Conservation (phyloP, 2,888 invertebrate species). For the Trypoxylon attenuatum region DNA sequence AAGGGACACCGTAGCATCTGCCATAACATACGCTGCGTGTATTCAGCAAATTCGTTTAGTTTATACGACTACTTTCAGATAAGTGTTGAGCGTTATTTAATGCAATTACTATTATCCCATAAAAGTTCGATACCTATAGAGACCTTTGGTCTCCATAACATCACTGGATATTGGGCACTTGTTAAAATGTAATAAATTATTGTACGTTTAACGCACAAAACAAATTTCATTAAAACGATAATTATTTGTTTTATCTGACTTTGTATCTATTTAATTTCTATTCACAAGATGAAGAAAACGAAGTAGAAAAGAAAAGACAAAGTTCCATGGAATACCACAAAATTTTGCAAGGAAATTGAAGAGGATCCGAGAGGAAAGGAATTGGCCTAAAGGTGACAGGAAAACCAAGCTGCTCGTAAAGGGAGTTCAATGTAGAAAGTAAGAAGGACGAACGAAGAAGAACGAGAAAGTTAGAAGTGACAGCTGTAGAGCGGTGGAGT, state of each 20-base stretch:
- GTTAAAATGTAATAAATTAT: too few species aligned
- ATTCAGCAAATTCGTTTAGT: neutral
- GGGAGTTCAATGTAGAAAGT: neutral
- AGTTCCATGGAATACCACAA: too few species aligned
- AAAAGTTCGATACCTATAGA: too few species aligned
- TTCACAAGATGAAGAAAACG: too few species aligned
- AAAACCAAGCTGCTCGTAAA: slow-evolving; percentile 6
- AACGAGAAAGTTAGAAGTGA: too few species aligned
- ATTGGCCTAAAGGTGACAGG: neutral
- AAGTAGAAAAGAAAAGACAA: too few species aligned
- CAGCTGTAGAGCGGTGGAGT: neutral
- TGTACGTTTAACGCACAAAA: too few species aligned
- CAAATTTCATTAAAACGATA: too few species aligned
- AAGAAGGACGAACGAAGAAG: neutral
- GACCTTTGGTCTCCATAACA: too few species aligned
- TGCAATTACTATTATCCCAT: neutral
- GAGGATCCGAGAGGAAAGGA: slow-evolving; percentile 1
- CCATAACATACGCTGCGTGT: neutral
- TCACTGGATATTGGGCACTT: too few species aligned
- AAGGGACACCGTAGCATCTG: neutral
- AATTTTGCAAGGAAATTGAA: slow-evolving; percentile 49
- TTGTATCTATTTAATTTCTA: too few species aligned
- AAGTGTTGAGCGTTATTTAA: slow-evolving; percentile 16
- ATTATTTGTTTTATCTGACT: too few species aligned
- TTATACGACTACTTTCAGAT: slow-evolving; percentile 18